A percentile compares a stretch with the other conserved stretches of the same genome.
Conservation (phyloP, 1,140 invertebrate genomes). For the Luehdorfia chinensis region DNA sequence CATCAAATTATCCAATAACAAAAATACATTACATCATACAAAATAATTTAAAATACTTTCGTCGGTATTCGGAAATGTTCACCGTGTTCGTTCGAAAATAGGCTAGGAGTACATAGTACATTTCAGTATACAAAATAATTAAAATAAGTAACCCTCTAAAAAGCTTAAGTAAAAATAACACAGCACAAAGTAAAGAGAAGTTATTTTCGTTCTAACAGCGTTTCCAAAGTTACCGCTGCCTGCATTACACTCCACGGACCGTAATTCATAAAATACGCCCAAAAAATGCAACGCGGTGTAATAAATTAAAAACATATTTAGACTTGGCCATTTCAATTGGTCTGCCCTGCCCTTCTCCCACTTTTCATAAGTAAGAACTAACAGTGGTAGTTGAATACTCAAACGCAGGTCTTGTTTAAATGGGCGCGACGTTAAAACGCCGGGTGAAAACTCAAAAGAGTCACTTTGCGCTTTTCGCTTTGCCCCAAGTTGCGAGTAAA, state of each 20-base stretch:
- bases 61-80: no score
- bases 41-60: no score
- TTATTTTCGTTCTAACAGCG: slow-evolving; percentile 15
- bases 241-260: slow-evolving; percentile 22
- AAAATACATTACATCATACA: no score
- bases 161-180: slow-evolving; percentile 3
- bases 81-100: no score
- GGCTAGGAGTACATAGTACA: no score
- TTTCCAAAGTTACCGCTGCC: slow-evolving; percentile 16
- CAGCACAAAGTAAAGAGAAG: slow-evolving; percentile 6
- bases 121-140: no score
- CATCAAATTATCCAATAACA: no score
- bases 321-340: slow-evolving; percentile 17
- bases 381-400: neutral
- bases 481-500: slow-evolving; percentile 21
- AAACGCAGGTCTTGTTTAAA: slow-evolving; percentile 6
- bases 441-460: slow-evolving; percentile 29
- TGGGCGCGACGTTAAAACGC: slow-evolving; percentile 22
- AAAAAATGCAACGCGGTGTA: slow-evolving; percentile 29
- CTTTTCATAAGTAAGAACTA: neutral
- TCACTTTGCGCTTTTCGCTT: slow-evolving; percentile 36
- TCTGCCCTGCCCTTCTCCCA: neutral
- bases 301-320: slow-evolving; percentile 42
- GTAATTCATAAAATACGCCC: slow-evolving; percentile 29
- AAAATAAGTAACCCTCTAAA: no score